Base-by-base conservation (phyloP, 2,888 invertebrate genomes). In the Criorhina ranunculi region DNA sequence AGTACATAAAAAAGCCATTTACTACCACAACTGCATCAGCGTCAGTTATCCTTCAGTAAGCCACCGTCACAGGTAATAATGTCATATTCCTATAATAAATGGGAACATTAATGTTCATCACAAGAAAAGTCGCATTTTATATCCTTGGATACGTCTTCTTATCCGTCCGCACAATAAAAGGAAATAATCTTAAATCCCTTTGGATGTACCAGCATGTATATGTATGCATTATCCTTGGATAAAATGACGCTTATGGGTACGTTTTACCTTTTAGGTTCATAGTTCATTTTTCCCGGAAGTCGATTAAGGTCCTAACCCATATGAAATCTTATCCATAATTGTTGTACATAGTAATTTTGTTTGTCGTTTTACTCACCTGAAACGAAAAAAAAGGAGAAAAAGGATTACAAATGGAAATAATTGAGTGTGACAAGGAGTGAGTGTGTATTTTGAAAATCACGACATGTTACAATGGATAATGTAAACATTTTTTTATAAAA, bases 201-300 rank as follows among this genome's bases (percentile, higher is more conserved):
- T 24, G 24, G 1, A 24, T 24, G 24, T 24, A 4, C 4, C 4
- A 3, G 24, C 4, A 24, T 24, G 24, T 24, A 1, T 24, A 1
- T 24, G 24, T 4, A 24, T 24, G 24, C 4, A 69, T 70, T 64
- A 64, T 46, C 64, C 57, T n/a, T 35, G 77, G 66, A 82, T 72
- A 66, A 70, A 64, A 72, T 75, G 51, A 40, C 37, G 59, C 44
- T 77, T 76, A 44, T 70, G 51, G 57, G 59, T 64, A 66, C 64
- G 29, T 40, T 69, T 67, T 70, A 64, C 81, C 49, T 53, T n/a
- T 44, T 29, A 51, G 51, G 81, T 35, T 76, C 64, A 53, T 59
- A 81, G 62, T 81, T 81, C 64, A 77, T 64, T 81, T 64, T 81
- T 70, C 70, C 72, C 70, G 51, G 37, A 72, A 66, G 59, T 64